Percentiles rank a stretch among this genome's conserved stretches.
Conservation (phyloP, 1,140 invertebrate genomes). For the Caenorhabditis inopinata region DNA sequence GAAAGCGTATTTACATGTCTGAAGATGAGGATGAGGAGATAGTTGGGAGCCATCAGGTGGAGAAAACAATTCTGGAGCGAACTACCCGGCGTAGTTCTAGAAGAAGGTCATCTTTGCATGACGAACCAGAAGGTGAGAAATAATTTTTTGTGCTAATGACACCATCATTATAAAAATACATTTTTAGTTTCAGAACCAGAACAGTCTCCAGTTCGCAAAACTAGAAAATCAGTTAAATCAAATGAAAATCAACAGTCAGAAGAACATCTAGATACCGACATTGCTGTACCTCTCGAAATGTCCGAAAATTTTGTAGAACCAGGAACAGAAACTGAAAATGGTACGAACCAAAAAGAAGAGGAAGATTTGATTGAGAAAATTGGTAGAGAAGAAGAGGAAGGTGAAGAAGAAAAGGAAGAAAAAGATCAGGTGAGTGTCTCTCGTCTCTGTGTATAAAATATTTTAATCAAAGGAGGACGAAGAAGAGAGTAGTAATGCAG, state of each 20-base stretch:
- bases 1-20: not conserved
- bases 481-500: conserved; percentile 16
- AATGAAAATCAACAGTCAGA: not conserved
- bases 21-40: conserved; percentile 12
- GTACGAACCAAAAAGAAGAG: not conserved
- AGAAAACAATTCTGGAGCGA: not conserved
- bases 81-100: not conserved
- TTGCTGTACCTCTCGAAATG: not conserved
- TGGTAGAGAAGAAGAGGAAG: conserved; percentile 13
- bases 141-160: no score
- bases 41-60: not conserved
- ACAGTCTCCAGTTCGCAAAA: not conserved
- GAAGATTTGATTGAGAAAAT: conserved; percentile 12
- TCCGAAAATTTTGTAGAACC: not conserved
- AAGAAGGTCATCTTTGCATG: not conserved
- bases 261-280: not conserved
- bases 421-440: not conserved
- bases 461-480: conserved; percentile 31
- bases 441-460: no score
- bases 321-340: not conserved
- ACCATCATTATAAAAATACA: not conserved
- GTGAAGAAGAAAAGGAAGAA: not conserved
- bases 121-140: not conserved
- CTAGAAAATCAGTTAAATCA: not conserved
- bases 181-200: conserved; percentile 12